A percentile compares a stretch with the other conserved stretches of the same genome.
phyloP scores from a whole-genome alignment of 2,888 invertebrate species.

The Cheilosia variabilis region DNA sequence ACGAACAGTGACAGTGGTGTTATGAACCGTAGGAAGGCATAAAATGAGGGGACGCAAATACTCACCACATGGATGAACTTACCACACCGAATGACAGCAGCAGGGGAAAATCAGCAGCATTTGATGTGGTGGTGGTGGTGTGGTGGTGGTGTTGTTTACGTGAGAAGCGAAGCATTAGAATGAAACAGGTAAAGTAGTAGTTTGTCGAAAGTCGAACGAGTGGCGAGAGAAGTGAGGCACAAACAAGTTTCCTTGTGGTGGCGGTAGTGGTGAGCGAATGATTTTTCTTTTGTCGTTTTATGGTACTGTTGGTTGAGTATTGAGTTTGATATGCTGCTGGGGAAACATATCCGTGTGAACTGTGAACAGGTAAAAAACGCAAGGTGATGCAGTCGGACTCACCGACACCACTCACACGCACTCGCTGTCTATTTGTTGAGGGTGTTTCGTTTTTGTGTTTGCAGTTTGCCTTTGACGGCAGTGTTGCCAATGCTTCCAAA shows the following conservation, averaged over 20 bases:
- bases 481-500: conserved; percentile 31
- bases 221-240: conserved; percentile 26
- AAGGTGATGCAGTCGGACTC: conserved; percentile 46
- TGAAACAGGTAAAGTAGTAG: conserved; percentile 25
- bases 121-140: conserved; percentile 35
- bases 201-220: neutral
- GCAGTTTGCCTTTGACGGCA: neutral
- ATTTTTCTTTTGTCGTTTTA: neutral
- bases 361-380: conserved; percentile 34
- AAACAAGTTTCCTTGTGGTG: conserved; percentile 47
- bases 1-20: neutral
- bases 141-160: conserved; percentile 47
- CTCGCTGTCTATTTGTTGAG: conserved; percentile 10
- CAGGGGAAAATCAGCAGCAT: neutral
- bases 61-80: conserved; percentile 12
- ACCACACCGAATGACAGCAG: conserved; percentile 5
- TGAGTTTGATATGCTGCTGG: conserved; percentile 12
- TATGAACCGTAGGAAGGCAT: conserved; percentile 13
- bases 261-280: conserved; percentile 40
- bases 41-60: conserved; percentile 17
- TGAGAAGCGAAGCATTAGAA: conserved; percentile 33
- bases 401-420: neutral
- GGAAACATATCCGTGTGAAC: conserved; percentile 18
- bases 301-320: neutral
- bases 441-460: neutral